phyloP scores from a whole-genome alignment of 2,113 vertebrate genomes.

The Rhabdomys dilectus region DNA sequence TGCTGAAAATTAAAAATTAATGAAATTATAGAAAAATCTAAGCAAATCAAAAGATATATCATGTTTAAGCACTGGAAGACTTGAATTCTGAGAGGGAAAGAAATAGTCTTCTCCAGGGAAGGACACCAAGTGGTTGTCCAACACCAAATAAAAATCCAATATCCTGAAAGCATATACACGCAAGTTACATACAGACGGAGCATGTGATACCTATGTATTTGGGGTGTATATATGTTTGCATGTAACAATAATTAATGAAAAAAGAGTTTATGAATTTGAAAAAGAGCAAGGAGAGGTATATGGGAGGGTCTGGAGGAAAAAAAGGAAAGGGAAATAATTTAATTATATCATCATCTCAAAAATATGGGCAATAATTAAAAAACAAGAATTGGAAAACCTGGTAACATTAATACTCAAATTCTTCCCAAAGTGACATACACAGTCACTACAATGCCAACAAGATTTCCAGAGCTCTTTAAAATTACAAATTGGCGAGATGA shows the following conservation, averaged over 20 bases:
- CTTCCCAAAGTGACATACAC: not conserved
- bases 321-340: not conserved
- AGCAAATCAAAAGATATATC: not conserved
- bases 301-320: not conserved
- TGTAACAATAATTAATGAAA: not conserved
- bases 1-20: conserved; percentile 42
- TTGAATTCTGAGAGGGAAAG: not conserved
- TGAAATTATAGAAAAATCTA: conserved; percentile 15
- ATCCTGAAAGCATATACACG: not conserved
- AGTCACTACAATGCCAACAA: not conserved
- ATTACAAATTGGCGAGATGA: not conserved
- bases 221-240: not conserved
- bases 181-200: not conserved
- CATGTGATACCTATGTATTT: not conserved
- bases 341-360: not conserved
- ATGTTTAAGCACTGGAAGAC: not conserved
- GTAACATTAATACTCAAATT: not conserved
- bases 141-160: not conserved
- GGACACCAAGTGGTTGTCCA: no score
- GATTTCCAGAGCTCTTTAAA: conserved; percentile 1
- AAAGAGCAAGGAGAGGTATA: not conserved
- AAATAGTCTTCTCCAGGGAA: not conserved
- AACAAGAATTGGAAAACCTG: not conserved
- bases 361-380: not conserved
- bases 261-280: not conserved